These are phyloP conservation scores for Gisinianus flammeolus DNA, from an alignment of 2,888 invertebrate genomes.

Conservation along the genomic window DNA sequence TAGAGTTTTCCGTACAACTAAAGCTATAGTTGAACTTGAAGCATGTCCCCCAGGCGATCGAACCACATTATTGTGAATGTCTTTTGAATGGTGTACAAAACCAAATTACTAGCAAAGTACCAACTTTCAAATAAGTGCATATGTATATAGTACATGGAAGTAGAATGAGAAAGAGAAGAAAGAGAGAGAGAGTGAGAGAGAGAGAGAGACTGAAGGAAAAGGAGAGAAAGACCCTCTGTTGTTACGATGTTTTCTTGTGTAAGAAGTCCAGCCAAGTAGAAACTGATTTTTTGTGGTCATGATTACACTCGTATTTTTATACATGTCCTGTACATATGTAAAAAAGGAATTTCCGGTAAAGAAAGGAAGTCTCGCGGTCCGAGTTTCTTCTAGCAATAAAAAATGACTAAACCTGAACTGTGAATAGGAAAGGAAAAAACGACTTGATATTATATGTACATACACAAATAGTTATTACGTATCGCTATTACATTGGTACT, in stretches of 20 bases:
- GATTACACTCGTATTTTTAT: neutral
- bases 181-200: constrained; percentile 6
- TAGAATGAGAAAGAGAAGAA: neutral
- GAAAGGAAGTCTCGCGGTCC: constrained; percentile 54
- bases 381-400: constrained; percentile 39
- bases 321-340: neutral
- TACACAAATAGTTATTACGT: no score
- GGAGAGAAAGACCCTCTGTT: constrained; percentile 7
- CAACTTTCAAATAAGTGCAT: neutral
- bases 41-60: constrained; percentile 25
- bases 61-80: constrained; percentile 39
- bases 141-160: neutral
- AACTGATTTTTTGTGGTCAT: constrained; percentile 5
- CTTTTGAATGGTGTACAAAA: constrained; percentile 25
- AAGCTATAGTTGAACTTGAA: neutral
- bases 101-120: constrained; percentile 18
- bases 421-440: neutral
- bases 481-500: no score
- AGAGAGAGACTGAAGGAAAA: no score
- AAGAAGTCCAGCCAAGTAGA: constrained; percentile 21
- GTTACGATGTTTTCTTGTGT: constrained; percentile 31
- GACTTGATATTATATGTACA: no score
- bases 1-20: neutral
- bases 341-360: constrained; percentile 55
- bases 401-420: constrained; percentile 39